These are phyloP conservation scores for Equus przewalskii DNA, from an alignment of 2,113 vertebrate genomes.

Conservation along the genomic window DNA sequence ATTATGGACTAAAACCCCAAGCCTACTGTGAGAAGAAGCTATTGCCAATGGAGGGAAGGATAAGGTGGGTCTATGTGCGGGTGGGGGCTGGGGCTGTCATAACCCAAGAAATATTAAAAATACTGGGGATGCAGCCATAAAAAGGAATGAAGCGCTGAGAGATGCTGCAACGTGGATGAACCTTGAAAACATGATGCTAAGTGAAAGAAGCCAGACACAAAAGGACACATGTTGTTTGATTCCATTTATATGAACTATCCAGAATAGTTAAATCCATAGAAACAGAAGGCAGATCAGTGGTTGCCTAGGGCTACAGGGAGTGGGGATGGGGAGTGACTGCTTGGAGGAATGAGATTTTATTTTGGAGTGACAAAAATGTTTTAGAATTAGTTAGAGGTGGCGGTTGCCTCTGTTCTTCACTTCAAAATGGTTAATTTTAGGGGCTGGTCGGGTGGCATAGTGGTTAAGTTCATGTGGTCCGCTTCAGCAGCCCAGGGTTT, in stretches of 20 bases:
- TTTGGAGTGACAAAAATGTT: background rate
- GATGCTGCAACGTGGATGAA: background rate
- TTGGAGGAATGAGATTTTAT: background rate
- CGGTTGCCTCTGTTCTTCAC: background rate
- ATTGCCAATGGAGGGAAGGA: background rate
- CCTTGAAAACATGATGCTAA: background rate
- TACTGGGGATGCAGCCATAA: background rate
- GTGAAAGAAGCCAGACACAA: constrained; percentile 20
- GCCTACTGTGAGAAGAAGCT: constrained; percentile 16
- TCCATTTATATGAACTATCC: background rate
- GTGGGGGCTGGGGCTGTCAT: background rate
- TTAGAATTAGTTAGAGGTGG: background rate
- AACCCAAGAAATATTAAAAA: constrained; percentile 41
- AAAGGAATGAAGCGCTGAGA: background rate
- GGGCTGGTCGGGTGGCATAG: too few relatives aligned
- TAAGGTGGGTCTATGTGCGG: background rate
- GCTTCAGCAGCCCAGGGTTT: too few relatives aligned
- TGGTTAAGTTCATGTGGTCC: too few relatives aligned
- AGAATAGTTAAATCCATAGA: background rate
- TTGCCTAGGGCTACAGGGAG: background rate
- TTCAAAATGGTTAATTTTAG: background rate
- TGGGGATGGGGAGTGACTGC: background rate
- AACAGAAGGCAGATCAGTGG: constrained; percentile 4
- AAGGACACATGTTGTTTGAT: background rate
- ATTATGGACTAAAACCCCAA: background rate